These are phyloP conservation scores for Aethina tumida DNA, from an alignment of 1,140 invertebrate genomes.

Conservation along the genomic window DNA sequence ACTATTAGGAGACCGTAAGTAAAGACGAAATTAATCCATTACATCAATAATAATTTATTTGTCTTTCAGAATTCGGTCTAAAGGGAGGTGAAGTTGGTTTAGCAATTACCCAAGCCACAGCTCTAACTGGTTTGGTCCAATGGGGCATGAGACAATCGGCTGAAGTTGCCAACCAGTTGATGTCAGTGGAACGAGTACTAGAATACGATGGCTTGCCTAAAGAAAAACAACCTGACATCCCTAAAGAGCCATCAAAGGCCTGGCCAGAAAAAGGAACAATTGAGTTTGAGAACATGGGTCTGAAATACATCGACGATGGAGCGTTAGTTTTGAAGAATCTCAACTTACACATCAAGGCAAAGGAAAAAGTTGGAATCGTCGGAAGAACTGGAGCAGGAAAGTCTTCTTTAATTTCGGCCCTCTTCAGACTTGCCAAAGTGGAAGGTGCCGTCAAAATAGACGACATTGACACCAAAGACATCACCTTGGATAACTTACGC, in stretches of 20 bases:
- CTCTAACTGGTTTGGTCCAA: constrained; percentile 49
- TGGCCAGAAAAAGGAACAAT: constrained; percentile 40
- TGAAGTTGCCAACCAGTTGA: constrained; percentile 72
- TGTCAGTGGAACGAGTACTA: constrained; percentile 66
- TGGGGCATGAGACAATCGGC: constrained; percentile 64
- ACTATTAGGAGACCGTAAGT: constrained; percentile 27
- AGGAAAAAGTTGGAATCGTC: constrained; percentile 66
- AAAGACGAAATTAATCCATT: neutral
- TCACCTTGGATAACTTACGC: constrained; percentile 60
- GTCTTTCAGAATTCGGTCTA: constrained; percentile 20
- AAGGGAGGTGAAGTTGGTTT: constrained; percentile 46
- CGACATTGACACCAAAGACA: constrained; percentile 47
- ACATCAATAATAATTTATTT: neutral
- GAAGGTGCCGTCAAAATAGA: constrained; percentile 67
- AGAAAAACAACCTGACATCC: constrained; percentile 44
- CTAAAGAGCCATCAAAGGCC: constrained; percentile 29
- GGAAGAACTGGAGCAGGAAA: constrained; percentile 78
- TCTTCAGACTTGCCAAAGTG: constrained; percentile 58
- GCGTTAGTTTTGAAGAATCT: constrained; percentile 48
- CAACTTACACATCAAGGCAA: constrained; percentile 49
- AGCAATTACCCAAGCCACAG: constrained; percentile 47
- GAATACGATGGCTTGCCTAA: constrained; percentile 58
- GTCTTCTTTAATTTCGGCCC: constrained; percentile 62
- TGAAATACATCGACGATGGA: constrained; percentile 43
- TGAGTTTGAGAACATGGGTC: constrained; percentile 40